Conservation (phyloP, 2,113 vertebrate genomes). For the Peromyscus polionotus region DNA sequence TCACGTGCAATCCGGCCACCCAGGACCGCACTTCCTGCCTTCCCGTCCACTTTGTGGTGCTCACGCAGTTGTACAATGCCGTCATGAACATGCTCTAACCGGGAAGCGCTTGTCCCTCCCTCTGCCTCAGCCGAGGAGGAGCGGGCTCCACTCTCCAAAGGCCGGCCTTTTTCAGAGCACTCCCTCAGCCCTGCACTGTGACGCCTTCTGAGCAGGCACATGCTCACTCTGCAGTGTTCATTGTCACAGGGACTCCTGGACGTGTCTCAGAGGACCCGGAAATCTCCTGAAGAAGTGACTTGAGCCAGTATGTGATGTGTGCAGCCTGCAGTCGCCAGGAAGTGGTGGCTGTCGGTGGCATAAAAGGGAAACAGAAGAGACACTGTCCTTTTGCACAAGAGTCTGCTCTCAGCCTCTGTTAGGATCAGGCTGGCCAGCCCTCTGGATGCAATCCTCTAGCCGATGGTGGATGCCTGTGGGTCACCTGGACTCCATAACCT, state of each 20-base stretch:
- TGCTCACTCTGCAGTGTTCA: conserved; percentile 81
- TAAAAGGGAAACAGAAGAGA: conserved; percentile 76
- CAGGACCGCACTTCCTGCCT: conserved; percentile 99
- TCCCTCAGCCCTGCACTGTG: conserved; percentile 78
- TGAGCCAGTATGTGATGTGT: conserved; percentile 78
- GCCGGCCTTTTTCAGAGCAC: conserved; percentile 80
- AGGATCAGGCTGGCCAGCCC: conserved; percentile 73
- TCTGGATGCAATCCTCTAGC: conserved; percentile 76
- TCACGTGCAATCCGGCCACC: conserved; percentile 97
- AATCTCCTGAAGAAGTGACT: conserved; percentile 81
- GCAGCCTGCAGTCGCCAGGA: conserved; percentile 76
- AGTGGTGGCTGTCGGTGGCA: conserved; percentile 30
- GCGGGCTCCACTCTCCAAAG: conserved; percentile 77
- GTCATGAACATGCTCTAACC: conserved; percentile 97
- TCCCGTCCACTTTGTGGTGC: conserved; percentile 98
- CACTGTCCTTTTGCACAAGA: conserved; percentile 84
- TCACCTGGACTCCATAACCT: conserved; percentile 61
- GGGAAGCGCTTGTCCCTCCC: conserved; percentile 83
- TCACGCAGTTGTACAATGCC: conserved; percentile 99
- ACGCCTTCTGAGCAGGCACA: conserved; percentile 80
- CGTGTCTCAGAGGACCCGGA: conserved; percentile 83
- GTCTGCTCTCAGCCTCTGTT: conserved; percentile 82
- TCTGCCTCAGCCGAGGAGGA: conserved; percentile 72
- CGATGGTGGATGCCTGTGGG: conserved; percentile 74
- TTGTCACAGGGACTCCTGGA: conserved; percentile 76